Evolutionary conservation across 2,113 vertebrate genomes (phyloP).

Genomic region (Podarcis muralis): DNA sequence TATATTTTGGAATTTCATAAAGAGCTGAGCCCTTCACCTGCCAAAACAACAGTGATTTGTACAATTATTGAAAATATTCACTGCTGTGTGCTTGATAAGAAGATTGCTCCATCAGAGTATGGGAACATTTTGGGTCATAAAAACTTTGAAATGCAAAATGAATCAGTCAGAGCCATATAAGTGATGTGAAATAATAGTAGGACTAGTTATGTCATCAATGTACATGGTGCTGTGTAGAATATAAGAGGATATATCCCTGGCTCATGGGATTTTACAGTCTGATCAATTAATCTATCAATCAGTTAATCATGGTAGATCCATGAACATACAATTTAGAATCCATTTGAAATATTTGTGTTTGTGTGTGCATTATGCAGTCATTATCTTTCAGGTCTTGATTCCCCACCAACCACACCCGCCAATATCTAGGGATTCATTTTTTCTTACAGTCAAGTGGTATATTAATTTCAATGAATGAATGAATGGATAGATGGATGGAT

Average conservation of each 20-base stretch:
- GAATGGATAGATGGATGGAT: no score
- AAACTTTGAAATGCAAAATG: no score
- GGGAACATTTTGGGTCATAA: not conserved
- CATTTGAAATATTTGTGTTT: not conserved
- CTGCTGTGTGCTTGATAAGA: constrained; percentile 56
- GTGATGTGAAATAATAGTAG: no score
- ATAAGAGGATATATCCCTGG: not conserved
- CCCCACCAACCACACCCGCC: no score
- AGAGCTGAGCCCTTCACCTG: constrained; percentile 62
- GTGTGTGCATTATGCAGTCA: not conserved
- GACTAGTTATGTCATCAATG: not conserved
- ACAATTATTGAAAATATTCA: constrained; percentile 62
- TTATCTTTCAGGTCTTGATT: not conserved
- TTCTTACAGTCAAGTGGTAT: no score
- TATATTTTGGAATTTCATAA: constrained; percentile 61
- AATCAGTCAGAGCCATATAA: no score
- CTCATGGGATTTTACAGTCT: not conserved
- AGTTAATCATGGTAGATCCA: not conserved
- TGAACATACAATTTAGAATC: not conserved
- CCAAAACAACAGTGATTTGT: constrained; percentile 64
- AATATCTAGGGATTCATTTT: no score
- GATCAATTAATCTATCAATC: not conserved
- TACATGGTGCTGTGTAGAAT: not conserved
- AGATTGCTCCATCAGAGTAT: constrained; percentile 47
- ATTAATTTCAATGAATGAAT: no score